A percentile compares a stretch with the other conserved stretches of the same genome.
These are phyloP conservation scores for Tenualosa ilisha DNA, from an alignment of 2,797 vertebrate species.

Conservation along the genomic window DNA sequence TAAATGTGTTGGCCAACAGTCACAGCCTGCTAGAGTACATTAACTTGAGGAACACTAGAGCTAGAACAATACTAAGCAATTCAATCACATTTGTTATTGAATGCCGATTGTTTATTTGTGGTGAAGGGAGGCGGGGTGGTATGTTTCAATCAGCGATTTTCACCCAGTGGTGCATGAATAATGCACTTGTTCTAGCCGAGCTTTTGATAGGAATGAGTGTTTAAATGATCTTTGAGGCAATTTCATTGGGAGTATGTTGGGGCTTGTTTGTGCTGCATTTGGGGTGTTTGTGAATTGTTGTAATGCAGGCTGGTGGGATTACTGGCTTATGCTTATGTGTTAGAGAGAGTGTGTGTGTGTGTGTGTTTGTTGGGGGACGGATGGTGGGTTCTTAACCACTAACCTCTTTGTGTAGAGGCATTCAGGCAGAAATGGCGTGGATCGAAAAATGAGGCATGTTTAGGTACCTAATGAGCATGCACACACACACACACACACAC, in stretches of 20 bases:
- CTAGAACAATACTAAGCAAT: neutral
- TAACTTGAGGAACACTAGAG: neutral
- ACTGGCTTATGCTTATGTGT: neutral
- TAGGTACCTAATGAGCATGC: conserved; percentile 11
- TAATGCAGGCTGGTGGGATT: conserved; percentile 35
- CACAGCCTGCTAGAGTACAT: neutral
- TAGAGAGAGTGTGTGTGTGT: neutral
- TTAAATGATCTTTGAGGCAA: neutral
- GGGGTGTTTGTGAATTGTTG: conserved; percentile 38
- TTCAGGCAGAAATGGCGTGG: conserved; percentile 66
- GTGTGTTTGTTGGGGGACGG: conserved; percentile 34
- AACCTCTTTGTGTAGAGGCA: conserved; percentile 71
- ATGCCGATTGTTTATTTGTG: neutral
- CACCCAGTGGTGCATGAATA: neutral
- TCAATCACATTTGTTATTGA: neutral
- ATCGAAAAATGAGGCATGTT: conserved; percentile 46
- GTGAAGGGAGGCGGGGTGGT: neutral
- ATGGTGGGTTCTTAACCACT: conserved; percentile 32
- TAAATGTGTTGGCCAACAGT: neutral
- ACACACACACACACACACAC: neutral
- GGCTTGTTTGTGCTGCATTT: conserved; percentile 3
- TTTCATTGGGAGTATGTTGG: neutral
- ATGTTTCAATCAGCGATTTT: conserved; percentile 12
- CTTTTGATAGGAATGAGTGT: neutral
- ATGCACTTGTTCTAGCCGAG: neutral